Conservation (phyloP, 2,113 vertebrate genomes). For the Odocoileus virginianus region DNA sequence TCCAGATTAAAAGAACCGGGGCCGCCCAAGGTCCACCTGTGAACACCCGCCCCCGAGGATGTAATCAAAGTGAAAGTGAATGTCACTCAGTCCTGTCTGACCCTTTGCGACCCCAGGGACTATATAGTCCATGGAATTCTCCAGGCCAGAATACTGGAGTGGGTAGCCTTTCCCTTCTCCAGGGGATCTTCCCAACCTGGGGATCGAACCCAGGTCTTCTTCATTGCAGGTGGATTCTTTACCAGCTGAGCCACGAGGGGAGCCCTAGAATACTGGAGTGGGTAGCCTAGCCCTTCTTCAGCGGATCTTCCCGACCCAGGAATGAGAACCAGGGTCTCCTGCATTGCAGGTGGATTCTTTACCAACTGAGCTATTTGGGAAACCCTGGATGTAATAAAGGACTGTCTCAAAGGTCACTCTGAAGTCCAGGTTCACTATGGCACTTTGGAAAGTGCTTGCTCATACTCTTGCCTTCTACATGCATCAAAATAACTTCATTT, state of each 20-base stretch:
- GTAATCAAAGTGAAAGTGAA: background rate
- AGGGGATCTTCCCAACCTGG: background rate
- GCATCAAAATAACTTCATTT: background rate
- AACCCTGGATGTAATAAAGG: background rate
- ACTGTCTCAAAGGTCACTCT: background rate
- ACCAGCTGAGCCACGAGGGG: background rate
- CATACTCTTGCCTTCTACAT: background rate
- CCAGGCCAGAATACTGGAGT: background rate
- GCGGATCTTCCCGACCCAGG: fast-evolving
- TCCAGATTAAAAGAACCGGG: background rate
- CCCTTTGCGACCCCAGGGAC: background rate
- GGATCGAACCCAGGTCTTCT: background rate
- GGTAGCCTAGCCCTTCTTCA: background rate
- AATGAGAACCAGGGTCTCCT: background rate
- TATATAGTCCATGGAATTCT: background rate
- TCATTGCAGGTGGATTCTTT: background rate
- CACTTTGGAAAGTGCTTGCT: background rate
- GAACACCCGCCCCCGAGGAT: background rate
- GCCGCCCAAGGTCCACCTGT: background rate
- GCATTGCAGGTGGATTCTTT: background rate
- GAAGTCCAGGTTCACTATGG: background rate
- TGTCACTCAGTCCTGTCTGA: fast-evolving
- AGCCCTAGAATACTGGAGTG: background rate
- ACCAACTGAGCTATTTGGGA: background rate
- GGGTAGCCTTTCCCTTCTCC: background rate